These are phyloP conservation scores for Amphimedon queenslandica DNA, from an alignment of 37 sponge, comb jelly and placozoan genomes.

Conservation along the genomic window DNA sequence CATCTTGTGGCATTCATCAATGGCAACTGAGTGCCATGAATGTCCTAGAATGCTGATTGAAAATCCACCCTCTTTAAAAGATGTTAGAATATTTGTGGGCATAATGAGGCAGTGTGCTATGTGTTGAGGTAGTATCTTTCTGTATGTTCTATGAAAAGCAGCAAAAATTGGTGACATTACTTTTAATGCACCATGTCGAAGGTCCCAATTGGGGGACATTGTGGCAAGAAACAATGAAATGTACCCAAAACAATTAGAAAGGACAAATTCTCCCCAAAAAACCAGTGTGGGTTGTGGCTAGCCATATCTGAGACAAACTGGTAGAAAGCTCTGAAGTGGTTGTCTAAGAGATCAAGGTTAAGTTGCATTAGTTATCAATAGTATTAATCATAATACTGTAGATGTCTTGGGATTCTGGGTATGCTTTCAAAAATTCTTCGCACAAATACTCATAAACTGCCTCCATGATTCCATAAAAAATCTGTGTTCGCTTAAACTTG, in stretches of 20 bases:
- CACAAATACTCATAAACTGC: neutral
- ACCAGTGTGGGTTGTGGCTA: neutral
- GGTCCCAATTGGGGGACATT: conserved; percentile 2
- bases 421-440: neutral
- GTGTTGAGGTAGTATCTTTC: neutral
- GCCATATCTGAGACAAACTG: neutral
- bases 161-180: conserved; percentile 2
- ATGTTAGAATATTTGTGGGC: neutral
- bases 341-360: no score
- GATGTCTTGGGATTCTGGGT: neutral
- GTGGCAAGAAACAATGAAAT: conserved; percentile 2
- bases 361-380: neutral
- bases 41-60: neutral
- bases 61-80: neutral
- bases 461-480: conserved; percentile 14
- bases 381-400: neutral
- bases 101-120: neutral
- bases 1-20: conserved; percentile 8
- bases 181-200: neutral
- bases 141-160: neutral
- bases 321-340: neutral
- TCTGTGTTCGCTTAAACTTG: conserved; percentile 7
- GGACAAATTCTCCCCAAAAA: conserved; percentile 1
- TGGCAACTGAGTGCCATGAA: neutral
- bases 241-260: neutral